Evolutionary conservation across 2,888 invertebrate species (phyloP).

Genomic region (Diogma glabrata): DNA sequence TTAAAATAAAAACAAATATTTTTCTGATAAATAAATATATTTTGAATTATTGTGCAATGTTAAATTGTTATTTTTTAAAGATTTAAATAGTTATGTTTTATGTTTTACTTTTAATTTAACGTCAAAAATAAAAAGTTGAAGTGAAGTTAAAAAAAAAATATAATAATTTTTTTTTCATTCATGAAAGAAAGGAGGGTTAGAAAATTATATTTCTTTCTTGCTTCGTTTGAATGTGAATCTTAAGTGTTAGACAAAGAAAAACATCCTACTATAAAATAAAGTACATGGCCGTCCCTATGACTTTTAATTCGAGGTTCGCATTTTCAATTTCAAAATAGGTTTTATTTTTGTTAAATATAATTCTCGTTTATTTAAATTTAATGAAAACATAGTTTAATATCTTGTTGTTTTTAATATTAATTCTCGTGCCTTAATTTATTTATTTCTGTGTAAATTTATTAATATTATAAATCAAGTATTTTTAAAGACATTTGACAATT

Average conservation of each 20-base stretch:
- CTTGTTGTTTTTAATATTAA: too few species aligned
- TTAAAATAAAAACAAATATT: too few species aligned
- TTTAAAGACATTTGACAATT: background rate
- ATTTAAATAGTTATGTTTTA: constrained; percentile 6
- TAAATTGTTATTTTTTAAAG: constrained; percentile 6
- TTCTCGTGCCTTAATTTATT: too few species aligned
- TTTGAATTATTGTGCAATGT: constrained; percentile 8
- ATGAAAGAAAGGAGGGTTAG: constrained; percentile 7
- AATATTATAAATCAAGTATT: too few species aligned
- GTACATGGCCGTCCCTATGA: constrained; percentile 16
- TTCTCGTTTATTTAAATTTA: background rate
- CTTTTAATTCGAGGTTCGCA: constrained; percentile 13
- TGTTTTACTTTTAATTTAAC: too few species aligned
- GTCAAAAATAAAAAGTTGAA: constrained; percentile 5
- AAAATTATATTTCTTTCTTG: background rate
- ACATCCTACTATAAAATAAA: background rate
- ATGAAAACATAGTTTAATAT: too few species aligned
- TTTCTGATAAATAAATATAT: too few species aligned
- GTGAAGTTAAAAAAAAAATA: constrained; percentile 6
- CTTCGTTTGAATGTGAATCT: background rate
- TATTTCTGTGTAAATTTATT: too few species aligned
- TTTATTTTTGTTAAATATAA: constrained; percentile 3
- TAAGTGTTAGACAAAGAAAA: constrained; percentile 1
- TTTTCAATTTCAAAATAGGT: constrained; percentile 1
- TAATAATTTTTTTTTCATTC: too few species aligned